phyloP scores from a whole-genome alignment of 2,888 invertebrate species.

The Apoda limacodes region DNA sequence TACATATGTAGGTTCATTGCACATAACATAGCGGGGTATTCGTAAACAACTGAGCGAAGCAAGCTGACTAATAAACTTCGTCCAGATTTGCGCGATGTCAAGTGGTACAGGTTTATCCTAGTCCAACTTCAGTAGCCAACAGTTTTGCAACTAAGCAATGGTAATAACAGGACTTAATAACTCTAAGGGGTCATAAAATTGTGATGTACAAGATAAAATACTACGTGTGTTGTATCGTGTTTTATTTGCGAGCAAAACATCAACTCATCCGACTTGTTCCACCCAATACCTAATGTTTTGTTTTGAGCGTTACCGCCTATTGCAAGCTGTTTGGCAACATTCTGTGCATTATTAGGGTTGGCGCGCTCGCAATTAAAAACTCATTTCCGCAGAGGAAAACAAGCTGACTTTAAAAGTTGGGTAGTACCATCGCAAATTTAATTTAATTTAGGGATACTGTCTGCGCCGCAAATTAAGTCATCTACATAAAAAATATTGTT shows the following conservation, averaged over 20 bases:
- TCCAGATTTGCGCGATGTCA: constrained; percentile 6
- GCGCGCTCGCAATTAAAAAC: too few relatives aligned
- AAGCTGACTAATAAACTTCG: constrained; percentile 1
- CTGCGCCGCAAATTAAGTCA: constrained; percentile 20
- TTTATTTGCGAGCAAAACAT: too few relatives aligned
- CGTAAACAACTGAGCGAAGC: neutral
- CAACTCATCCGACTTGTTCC: too few relatives aligned
- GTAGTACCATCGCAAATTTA: too few relatives aligned
- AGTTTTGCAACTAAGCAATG: too few relatives aligned
- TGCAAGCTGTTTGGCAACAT: constrained; percentile 2
- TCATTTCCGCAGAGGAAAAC: too few relatives aligned
- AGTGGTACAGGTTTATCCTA: constrained; percentile 9
- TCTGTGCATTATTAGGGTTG: neutral
- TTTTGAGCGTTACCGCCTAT: constrained; percentile 8
- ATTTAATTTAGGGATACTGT: constrained; percentile 6
- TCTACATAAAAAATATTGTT: too few relatives aligned
- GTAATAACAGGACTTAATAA: too few relatives aligned
- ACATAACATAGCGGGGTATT: constrained; percentile 6
- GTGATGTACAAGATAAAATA: too few relatives aligned
- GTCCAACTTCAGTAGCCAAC: constrained; percentile 8
- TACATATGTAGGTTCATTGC: neutral
- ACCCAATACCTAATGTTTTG: constrained; percentile 16
- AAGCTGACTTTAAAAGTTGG: too few relatives aligned
- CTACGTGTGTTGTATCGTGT: too few relatives aligned
- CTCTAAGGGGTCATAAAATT: too few relatives aligned